phyloP scores from a whole-genome alignment of 2,797 vertebrate species.

The Dromococcyx pavoninus region DNA sequence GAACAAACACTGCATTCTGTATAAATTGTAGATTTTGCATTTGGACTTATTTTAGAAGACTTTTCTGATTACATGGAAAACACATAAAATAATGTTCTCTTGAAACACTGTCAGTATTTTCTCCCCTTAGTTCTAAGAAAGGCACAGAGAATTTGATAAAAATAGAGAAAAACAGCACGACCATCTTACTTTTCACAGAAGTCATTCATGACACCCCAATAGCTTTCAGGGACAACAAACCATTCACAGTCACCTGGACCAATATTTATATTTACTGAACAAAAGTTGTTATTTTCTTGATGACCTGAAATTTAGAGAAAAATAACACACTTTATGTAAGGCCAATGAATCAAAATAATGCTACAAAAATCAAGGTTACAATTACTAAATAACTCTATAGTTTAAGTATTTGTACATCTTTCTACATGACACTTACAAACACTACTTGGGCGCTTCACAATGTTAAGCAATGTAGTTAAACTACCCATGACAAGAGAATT shows the following conservation, averaged over 20 bases:
- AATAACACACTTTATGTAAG: background rate
- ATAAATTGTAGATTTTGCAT: background rate
- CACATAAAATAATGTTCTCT: background rate
- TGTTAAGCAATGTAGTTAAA: background rate
- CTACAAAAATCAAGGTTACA: background rate
- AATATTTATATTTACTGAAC: constrained; percentile 99
- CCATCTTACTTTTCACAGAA: constrained; percentile 97
- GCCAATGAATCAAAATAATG: background rate
- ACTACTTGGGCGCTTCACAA: background rate
- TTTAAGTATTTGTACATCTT: background rate
- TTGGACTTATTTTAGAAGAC: background rate
- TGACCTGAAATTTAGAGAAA: constrained; percentile 83
- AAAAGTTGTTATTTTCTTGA: constrained; percentile 99
- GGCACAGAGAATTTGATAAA: background rate
- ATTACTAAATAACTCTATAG: background rate
- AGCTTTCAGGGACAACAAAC: constrained; percentile 97
- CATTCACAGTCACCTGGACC: constrained; percentile 99
- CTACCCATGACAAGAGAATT: background rate
- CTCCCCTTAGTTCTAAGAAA: background rate
- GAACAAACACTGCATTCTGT: background rate
- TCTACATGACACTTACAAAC: background rate
- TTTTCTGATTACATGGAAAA: background rate
- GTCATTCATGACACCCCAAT: constrained; percentile 95
- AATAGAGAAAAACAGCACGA: background rate
- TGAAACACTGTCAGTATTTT: background rate